Evolutionary conservation across 2,888 invertebrate genomes (phyloP), one percentile per base, ranked within the genome.

Genomic region (Amblyjoppa proteus): DNA sequence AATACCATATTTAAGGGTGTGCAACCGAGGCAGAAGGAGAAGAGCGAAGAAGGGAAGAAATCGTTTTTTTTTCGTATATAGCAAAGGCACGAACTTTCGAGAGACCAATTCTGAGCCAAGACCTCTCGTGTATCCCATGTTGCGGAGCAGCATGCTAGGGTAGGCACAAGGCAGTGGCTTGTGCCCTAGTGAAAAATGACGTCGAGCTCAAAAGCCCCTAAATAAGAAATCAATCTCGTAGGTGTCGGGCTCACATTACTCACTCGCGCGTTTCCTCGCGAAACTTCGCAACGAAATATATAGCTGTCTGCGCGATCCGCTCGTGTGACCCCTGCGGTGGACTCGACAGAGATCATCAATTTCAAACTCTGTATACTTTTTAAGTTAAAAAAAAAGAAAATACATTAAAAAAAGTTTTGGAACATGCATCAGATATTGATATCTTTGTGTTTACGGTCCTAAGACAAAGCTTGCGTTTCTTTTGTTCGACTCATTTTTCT

Each of bases 141-240:
- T 49, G 45, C 69, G 31, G 28, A 25, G 25, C 13, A 69, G 34
- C 66, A 74, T 61, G 25, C 56, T 66, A 49, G 69, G 51, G 51
- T 78, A 81, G 68, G 80, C 61, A 82, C 53, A 76, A 25, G 81
- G 77, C 80, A 75, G 68, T 69, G 81, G 87, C 87, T 81, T 70
- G 81, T 25, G 83, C 81, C 78, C 56, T 74, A 73, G 88, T 92
- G 92, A 92, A 92, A 92, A 92, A 92, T 92, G 92, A 90, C 92
- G 85, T 87, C 79, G 81, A 84, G 89, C 88, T 89, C 88, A 90
- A 91, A 89, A 89, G 88, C 87, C 84, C 88, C 89, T 89, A 91
- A 92, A 91, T 91, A 92, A 92, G 92, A 92, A 92, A 91, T 92
- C 92, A 88, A 88, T 89, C 84, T 85, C 76, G 87, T 79, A 85